Base-by-base conservation (phyloP, 2,797 vertebrate species). In the Aselliscus stoliczkanus region DNA sequence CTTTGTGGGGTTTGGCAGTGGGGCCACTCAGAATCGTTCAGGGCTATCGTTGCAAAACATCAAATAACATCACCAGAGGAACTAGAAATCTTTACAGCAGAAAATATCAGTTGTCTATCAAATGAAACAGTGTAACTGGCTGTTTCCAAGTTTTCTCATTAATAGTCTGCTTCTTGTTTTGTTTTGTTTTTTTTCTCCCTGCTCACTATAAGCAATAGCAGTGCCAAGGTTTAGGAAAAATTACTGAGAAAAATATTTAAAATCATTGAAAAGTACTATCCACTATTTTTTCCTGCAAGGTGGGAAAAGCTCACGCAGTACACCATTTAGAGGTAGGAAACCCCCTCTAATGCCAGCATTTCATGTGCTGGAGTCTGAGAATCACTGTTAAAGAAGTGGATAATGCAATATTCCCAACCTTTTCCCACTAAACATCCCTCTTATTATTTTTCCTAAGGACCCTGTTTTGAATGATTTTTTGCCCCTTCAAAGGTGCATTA, bases 171-270 rank as follows among this genome's bases (percentile, higher is more conserved):
- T 72, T 82, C 82, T 65, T 65, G 13, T 27, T 75, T 10, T 50
- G 13, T 14, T 50, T 69, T 83, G 47, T 72, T 39, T 83, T 88
- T 21, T 77, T 54, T 76, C 6, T 5, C 39, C 54, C 44, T 70
- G 42, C 50, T 62, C 37, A 54, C 34, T 34, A 25, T 14, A 76
- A 64, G 69, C 60, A 54, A 37, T 20, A 34, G n/a, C 44, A 37
- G 11, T 42, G 39, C 56, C 27, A 20, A 9, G n/a, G 12, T 37
- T 81, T 90, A 64, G 42, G 58, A 82, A 37, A 84, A 31, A 44
- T 76, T 82, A 83, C 86, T 82, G 56, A 87, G 73, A 75, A 94
- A 93, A 94, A 88, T 65, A 69, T 50, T 80, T 14, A 88, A 94
- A 93, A 64, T 34, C 34, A 39, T 37, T 72, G 47, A 44, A 25